phyloP scores from a whole-genome alignment of 2,888 invertebrate genomes.

The Periphyllus acericola region DNA sequence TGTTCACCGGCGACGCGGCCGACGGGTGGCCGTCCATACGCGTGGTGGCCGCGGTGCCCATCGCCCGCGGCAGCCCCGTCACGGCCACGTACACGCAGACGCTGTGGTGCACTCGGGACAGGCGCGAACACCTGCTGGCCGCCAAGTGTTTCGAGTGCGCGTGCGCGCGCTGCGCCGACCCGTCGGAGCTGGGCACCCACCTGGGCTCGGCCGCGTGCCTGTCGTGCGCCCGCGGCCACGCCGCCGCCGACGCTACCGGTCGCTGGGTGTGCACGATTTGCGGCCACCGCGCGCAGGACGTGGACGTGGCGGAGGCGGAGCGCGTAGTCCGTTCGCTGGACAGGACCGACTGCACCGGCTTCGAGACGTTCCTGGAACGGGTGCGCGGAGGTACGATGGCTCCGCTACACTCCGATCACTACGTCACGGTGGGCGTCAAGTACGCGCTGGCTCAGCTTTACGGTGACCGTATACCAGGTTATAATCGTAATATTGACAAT shows the following conservation, averaged over 20 bases:
- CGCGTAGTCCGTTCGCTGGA: background rate
- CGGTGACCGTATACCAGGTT: conserved; percentile 60
- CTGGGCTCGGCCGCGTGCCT: conserved; percentile 73
- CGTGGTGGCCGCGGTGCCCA: conserved; percentile 74
- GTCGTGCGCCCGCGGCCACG: conserved; percentile 73
- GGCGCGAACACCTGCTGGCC: conserved; percentile 73
- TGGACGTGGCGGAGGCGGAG: conserved; percentile 69
- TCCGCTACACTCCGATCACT: conserved; percentile 75
- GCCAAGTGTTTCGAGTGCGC: conserved; percentile 77
- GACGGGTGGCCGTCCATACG: conserved; percentile 70
- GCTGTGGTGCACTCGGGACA: conserved; percentile 76
- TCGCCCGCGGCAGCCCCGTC: conserved; percentile 76
- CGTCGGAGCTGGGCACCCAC: conserved; percentile 76
- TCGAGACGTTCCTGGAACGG: conserved; percentile 71
- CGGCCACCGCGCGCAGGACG: conserved; percentile 67
- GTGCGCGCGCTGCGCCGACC: conserved; percentile 76
- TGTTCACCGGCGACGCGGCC: conserved; percentile 72
- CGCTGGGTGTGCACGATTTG: conserved; percentile 72
- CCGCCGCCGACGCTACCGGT: conserved; percentile 70
- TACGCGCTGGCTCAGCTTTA: conserved; percentile 76
- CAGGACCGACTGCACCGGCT: background rate
- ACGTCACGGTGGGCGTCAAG: conserved; percentile 76
- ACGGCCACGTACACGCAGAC: conserved; percentile 78
- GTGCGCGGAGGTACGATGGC: background rate
- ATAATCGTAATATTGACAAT: too few species aligned